These are phyloP conservation scores for Centropus bengalensis DNA, from an alignment of 2,113 vertebrate species.

Conservation along the genomic window DNA sequence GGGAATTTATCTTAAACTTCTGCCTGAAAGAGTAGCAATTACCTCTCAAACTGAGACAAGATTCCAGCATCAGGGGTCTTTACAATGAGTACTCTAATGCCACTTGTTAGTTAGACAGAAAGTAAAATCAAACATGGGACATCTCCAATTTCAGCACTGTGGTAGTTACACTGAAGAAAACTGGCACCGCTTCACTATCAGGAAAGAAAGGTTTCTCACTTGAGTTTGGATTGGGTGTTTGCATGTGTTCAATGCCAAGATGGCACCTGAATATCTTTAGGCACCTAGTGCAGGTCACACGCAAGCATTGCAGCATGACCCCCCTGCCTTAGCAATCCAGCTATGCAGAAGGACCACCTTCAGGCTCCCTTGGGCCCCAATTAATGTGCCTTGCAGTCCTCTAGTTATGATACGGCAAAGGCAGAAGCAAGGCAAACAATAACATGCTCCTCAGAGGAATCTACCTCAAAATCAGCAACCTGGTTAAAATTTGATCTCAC, in stretches of 20 bases:
- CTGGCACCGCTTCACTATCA: background rate
- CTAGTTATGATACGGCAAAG: background rate
- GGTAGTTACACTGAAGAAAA: background rate
- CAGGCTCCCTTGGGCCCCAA: background rate
- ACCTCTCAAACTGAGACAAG: background rate
- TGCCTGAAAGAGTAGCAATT: background rate
- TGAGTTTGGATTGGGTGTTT: background rate
- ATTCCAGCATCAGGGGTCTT: background rate
- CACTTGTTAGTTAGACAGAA: background rate
- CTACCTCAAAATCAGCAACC: background rate
- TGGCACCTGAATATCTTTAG: background rate
- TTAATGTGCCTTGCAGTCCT: background rate
- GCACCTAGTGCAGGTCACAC: background rate
- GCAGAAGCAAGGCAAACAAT: background rate
- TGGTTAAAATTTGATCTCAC: background rate
- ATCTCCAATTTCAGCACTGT: background rate
- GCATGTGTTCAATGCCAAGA: background rate
- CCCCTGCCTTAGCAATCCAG: background rate
- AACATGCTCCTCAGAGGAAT: background rate
- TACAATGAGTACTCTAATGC: background rate
- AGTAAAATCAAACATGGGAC: background rate
- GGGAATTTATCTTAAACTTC: background rate
- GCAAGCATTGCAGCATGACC: background rate
- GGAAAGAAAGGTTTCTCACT: background rate
- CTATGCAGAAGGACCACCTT: background rate